Evolutionary conservation across 2,797 vertebrate species (phyloP).

Genomic region (Malurus leucopterus): DNA sequence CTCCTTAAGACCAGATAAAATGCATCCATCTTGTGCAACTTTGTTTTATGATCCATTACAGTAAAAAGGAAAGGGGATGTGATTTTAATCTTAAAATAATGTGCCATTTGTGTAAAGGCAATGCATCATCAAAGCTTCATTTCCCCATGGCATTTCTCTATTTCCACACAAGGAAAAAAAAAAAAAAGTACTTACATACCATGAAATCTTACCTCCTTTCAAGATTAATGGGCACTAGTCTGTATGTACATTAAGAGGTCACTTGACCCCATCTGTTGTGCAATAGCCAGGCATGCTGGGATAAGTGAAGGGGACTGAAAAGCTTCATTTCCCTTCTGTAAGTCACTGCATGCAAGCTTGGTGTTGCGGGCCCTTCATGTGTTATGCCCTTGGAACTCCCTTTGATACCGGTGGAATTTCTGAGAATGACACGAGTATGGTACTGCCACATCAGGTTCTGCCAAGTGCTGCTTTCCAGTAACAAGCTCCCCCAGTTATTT

Average conservation of each 20-base stretch:
- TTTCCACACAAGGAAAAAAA: neutral
- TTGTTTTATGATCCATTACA: slow-evolving; percentile 7
- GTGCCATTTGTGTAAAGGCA: neutral
- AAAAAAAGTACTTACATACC: neutral
- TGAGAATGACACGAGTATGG: rapidly evolving
- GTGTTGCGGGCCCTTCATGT: rapidly evolving
- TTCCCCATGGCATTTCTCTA: neutral
- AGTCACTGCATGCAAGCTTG: neutral
- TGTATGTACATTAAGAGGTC: neutral
- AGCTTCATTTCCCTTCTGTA: neutral
- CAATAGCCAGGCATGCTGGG: neutral
- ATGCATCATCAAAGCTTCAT: slow-evolving; percentile 2
- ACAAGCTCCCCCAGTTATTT: neutral
- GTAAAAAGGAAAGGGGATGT: neutral
- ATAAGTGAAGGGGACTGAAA: neutral
- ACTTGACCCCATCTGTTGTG: neutral
- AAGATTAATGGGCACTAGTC: slow-evolving; percentile 8
- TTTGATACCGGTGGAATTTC: neutral
- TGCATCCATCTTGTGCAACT: neutral
- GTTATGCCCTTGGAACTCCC: neutral
- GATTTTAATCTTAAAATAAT: slow-evolving; percentile 50
- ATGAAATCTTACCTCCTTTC: neutral
- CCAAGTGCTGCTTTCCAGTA: neutral
- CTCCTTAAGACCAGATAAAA: neutral
- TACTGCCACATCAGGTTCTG: neutral